Evolutionary conservation across 2,113 vertebrate genomes (phyloP), one percentile per base, ranked within the genome.

Genomic region (Ellobius talpinus): DNA sequence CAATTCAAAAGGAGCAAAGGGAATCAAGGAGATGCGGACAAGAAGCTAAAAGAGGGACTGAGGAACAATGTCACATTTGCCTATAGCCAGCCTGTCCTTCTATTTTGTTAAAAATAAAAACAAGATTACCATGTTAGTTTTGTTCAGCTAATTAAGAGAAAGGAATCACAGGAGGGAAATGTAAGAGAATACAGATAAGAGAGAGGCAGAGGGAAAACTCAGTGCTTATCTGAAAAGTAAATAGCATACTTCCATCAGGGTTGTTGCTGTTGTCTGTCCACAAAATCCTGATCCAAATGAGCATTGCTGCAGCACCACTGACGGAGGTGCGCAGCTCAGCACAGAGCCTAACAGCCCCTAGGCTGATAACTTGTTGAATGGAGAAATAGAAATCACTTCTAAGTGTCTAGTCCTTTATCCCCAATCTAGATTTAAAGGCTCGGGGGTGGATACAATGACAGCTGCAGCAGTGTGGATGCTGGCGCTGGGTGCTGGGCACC

Each of bases 301-400:
- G 45, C 33, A 12, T 3, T 3, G 63, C 16, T 33, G 24, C 39
- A 39, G 33, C 36, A 45, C 70, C 39, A 0, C 58, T 45, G 26
- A 36, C 23, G 14, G 21, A 16, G 55, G 33, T 33, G 19, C 39
- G 19, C 4, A 66, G 6, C 42, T 42, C 84, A 74, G 24, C 47
- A 86, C 58, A 39, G n/a, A 24, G 11, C 87, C 74, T 39, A 66
- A 79, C 29, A 63, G 58, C 63, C 26, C n/a, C 36, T 94, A 23
- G 19, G 7, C 29, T 2, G 2, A 77, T 14, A 50, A 58, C 73
- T 19, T 89, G n/a, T 7, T 73, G 36, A 95, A 88, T n/a, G 33
- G 63, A 85, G 55, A 24, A 87, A 89, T 68, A 77, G 95, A 96
- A 82, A 74, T 73, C 72, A 70, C 68, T 90, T 93, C 76, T 87